A percentile compares a stretch with the other conserved stretches of the same genome.
Conservation (phyloP, 2,797 vertebrate genomes). For the Threskiornis aethiopicus region DNA sequence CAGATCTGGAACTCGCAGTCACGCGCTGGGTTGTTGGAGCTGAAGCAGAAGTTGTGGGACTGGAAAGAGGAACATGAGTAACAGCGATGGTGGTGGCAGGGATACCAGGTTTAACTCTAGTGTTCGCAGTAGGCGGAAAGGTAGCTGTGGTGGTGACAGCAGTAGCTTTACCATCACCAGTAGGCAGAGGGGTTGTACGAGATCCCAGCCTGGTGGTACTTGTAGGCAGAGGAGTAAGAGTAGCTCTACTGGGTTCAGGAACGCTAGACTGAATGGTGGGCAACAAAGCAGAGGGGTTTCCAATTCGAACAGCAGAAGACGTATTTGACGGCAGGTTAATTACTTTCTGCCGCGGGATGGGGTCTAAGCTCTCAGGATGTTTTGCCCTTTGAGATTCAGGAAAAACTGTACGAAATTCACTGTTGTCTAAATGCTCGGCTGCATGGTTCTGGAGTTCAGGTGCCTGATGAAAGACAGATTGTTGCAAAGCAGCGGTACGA, state of each 20-base stretch:
- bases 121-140: neutral
- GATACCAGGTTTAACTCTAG: neutral
- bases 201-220: neutral
- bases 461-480: neutral
- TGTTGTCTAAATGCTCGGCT: neutral
- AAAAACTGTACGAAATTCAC: neutral
- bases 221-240: neutral
- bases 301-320: neutral
- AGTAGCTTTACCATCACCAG: neutral
- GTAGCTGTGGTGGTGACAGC: neutral
- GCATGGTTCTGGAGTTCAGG: neutral
- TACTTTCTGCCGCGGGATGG: neutral
- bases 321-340: neutral
- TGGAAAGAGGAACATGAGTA: neutral
- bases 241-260: neutral
- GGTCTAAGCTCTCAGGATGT: neutral
- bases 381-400: neutral
- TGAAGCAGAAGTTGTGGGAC: neutral
- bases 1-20: neutral
- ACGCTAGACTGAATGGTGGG: fast-evolving
- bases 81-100: neutral
- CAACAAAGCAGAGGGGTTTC: neutral
- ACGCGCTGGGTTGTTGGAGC: neutral
- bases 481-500: neutral
- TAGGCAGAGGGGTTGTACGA: fast-evolving